Base-by-base conservation (phyloP, 2,888 invertebrate genomes). In the Bombyx huttoni region DNA sequence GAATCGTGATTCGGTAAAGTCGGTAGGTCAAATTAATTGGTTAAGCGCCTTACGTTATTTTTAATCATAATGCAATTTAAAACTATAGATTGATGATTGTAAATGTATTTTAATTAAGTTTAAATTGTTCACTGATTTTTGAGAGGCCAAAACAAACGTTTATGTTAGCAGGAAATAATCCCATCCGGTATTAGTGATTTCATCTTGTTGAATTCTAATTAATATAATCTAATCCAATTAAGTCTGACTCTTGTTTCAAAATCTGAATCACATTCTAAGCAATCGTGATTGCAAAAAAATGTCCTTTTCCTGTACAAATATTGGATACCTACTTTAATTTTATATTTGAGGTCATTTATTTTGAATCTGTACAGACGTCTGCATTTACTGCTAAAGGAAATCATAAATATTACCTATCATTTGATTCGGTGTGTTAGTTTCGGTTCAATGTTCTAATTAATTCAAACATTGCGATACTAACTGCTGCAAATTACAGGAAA, bases 301-400 rank as follows among this genome's bases (percentile, higher is more conserved):
- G 1, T 40, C 12, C 40, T 8, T 40, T 40, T 40, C 8, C 40
- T 10, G 7, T 12, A 40, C 40, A 40, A 40, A 40, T 40, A 40
- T 40, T 40, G 12, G 9, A 7, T 24, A 40, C 12, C 12, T 7
- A 10, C 12, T 40, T 40, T 40, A 12, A 6, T 40, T 10, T 6
- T 10, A 6, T 12, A 40, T 10, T 40, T 40, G 40, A 40, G 8
- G 12, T 40, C 40, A 40, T 40, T 40, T 10, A 40, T 40, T 10
- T 10, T 3, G 40, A 40, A 40, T 40, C 40, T 40, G 7, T 6
- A 40, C 12, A 7, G 40, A 7, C 12, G 12, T 40, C 40, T 7
- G 3, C 40, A 7, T 40, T 40, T 40, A 47, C 47, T 54, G 54
- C 10, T 58, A 51, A 52, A 60, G 56, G 52, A 53, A 51, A 55